Percentiles rank a stretch among this genome's conserved stretches.
These are phyloP conservation scores for Nemotelus pantherinus DNA, from an alignment of 2,888 invertebrate genomes.

Conservation along the genomic window DNA sequence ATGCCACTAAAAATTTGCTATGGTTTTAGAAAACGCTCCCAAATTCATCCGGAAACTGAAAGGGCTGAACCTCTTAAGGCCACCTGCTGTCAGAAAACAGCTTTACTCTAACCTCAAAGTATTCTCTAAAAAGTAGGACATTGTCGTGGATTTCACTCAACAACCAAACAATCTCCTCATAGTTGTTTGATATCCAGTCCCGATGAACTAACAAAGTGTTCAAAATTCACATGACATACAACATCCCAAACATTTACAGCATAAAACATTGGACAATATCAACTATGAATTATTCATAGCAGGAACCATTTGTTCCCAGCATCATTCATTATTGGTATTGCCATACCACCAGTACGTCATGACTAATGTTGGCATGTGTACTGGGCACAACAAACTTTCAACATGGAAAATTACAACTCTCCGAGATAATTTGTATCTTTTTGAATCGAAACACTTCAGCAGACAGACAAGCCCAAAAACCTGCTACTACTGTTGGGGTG, in stretches of 20 bases:
- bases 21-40: no score
- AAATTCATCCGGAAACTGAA: no score
- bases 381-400: not conserved
- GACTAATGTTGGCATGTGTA: conserved; percentile 3
- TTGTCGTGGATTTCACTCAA: no score
- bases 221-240: not conserved
- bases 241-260: not conserved
- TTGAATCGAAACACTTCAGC: no score
- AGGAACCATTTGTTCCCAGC: not conserved
- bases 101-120: no score
- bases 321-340: conserved; percentile 6
- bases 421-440: not conserved
- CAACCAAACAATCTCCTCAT: no score
- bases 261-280: not conserved
- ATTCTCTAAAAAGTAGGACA: no score
- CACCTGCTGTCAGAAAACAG: no score
- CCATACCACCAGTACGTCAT: not conserved
- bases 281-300: not conserved
- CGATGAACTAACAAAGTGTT: not conserved
- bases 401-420: not conserved
- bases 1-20: no score
- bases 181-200: not conserved
- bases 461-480: no score
- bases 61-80: no score
- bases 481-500: no score